Evolutionary conservation across 1,140 invertebrate genomes (phyloP), one percentile per base, ranked within the genome.

Genomic region (Chrysoperla carnea): DNA sequence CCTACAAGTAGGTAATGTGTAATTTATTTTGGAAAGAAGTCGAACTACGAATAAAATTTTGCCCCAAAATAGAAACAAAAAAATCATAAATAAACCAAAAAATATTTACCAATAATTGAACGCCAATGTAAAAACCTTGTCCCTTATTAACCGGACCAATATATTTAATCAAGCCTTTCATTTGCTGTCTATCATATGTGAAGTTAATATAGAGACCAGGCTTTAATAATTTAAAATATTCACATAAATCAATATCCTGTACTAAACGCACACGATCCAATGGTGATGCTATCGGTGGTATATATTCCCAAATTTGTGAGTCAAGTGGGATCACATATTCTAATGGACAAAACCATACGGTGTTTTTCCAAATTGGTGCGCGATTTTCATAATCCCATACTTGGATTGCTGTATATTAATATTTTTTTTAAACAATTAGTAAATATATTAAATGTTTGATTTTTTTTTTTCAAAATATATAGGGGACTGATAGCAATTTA

Each of bases 51-150:
- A 23, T 5, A 23, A 23, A 23, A 23, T 23, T 23, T 2, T 23
- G 17, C 2, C 17, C 17, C 17, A 23, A 23, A 23, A 23, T 5
- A 23, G 5, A 23, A 23, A 23, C 17, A 23, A 23, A 23, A n/a
- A 23, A 23, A 23, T 23, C 17, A 23, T 3, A 23, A 23, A 23
- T 23, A 23, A 23, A 23, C 17, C 17, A 23, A 23, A 27, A 36
- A 41, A 38, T 14, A 57, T 56, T 64, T 63, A 74, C 72, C 63
- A 68, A 52, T 49, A 73, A 45, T 49, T 72, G 66, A 42, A 75
- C 54, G 23, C 68, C 70, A 58, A 69, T 70, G 50, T 69, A 70
- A 52, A 66, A 62, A 33, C 65, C 67, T 35, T 52, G 45, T 31
- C 69, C 68, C 14, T 70, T 64, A 42, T 57, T 50, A 36, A 72